These are phyloP conservation scores for Felis chaus DNA, from an alignment of 2,113 vertebrate genomes.

Conservation along the genomic window DNA sequence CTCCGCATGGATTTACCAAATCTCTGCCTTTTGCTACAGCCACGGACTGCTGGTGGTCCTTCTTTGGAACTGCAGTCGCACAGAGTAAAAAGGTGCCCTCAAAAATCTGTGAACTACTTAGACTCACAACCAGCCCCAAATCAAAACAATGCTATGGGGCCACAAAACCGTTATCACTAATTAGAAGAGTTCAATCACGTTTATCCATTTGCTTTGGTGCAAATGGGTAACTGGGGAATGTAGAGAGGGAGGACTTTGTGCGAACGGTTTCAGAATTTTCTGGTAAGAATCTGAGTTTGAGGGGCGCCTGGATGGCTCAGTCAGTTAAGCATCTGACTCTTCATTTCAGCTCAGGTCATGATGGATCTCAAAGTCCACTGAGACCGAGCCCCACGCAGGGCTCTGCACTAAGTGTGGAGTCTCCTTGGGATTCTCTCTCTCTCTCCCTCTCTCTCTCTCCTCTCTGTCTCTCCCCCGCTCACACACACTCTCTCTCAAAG, in stretches of 20 bases:
- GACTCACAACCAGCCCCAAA: neutral
- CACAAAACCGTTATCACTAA: neutral
- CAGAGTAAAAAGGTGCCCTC: neutral
- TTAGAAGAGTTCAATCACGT: neutral
- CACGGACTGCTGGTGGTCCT: neutral
- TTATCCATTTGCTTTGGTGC: neutral
- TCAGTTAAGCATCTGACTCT: no score
- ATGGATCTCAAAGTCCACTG: no score
- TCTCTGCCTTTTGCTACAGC: neutral
- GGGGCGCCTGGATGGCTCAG: neutral
- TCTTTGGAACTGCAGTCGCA: neutral
- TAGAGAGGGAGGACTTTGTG: neutral
- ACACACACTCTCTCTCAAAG: no score
- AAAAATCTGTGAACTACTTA: neutral
- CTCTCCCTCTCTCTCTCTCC: no score
- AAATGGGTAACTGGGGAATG: neutral
- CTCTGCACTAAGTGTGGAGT: no score
- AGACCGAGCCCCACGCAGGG: no score
- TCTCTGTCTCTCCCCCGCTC: no score
- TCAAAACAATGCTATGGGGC: neutral
- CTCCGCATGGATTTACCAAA: neutral
- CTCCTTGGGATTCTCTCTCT: no score
- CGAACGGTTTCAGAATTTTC: neutral
- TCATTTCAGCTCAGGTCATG: no score
- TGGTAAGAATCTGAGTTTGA: neutral